Conservation (phyloP, 1,140 invertebrate genomes). For the Oscheius sp. region DNA sequence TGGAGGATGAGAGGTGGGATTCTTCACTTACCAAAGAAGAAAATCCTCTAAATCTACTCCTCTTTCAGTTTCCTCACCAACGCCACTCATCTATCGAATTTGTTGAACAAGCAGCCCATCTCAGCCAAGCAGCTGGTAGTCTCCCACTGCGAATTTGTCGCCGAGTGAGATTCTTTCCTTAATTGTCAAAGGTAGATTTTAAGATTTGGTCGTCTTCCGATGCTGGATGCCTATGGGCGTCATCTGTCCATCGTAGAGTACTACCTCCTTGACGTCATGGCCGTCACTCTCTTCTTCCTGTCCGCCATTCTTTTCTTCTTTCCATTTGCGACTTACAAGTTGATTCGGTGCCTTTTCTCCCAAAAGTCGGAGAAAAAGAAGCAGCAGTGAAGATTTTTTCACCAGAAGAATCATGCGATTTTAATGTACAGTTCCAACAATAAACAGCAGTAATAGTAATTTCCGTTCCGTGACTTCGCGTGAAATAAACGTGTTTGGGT, state of each 20-base stretch:
- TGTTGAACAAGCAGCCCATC: slow-evolving; percentile 4
- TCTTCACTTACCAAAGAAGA: too few relatives aligned
- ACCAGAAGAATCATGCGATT: too few relatives aligned
- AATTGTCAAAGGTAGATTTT: neutral
- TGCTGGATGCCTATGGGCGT: slow-evolving; percentile 11
- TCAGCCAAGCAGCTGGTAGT: neutral
- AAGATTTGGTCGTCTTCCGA: slow-evolving; percentile 3
- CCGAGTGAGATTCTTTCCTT: neutral
- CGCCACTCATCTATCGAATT: neutral
- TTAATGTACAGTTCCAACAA: too few relatives aligned
- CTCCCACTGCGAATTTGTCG: slow-evolving; percentile 12
- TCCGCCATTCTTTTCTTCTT: neutral
- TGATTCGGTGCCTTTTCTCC: neutral
- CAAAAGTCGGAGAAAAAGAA: neutral
- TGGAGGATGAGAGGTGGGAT: slow-evolving; percentile 25
- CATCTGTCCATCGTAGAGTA: slow-evolving; percentile 3
- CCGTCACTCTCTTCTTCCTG: neutral
- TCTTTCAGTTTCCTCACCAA: neutral
- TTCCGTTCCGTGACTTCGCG: too few relatives aligned
- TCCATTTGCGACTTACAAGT: too few relatives aligned
- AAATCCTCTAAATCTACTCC: neutral
- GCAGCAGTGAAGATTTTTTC: too few relatives aligned
- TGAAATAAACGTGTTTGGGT: too few relatives aligned
- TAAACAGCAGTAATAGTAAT: too few relatives aligned
- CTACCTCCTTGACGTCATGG: slow-evolving; percentile 16